These are phyloP conservation scores for Ranitomeya variabilis DNA, from an alignment of 2,113 vertebrate genomes.

Conservation along the genomic window DNA sequence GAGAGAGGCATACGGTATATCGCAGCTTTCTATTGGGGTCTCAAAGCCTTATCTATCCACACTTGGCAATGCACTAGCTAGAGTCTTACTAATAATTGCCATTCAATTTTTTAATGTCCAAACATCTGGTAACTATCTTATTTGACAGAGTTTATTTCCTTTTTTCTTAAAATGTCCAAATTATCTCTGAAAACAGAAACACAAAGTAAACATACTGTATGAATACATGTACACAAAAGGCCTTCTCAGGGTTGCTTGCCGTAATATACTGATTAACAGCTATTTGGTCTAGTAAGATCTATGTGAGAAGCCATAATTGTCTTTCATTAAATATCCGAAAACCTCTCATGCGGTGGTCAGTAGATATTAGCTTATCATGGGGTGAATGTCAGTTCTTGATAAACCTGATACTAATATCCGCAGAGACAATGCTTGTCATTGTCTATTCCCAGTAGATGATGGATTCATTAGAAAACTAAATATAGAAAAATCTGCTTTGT, in stretches of 20 bases:
- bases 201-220: neutral
- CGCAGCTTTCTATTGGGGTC: too few relatives aligned
- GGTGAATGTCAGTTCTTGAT: slow-evolving; percentile 20
- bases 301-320: neutral
- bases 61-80: neutral
- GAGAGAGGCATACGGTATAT: too few relatives aligned
- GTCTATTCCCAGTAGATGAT: neutral
- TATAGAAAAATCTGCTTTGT: neutral
- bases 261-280: neutral
- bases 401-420: slow-evolving; percentile 10
- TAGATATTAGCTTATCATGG: slow-evolving; percentile 11
- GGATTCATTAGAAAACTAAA: neutral
- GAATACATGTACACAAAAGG: neutral
- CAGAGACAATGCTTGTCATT: neutral
- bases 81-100: neutral
- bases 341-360: slow-evolving; percentile 17
- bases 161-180: neutral
- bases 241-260: neutral
- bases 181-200: slow-evolving; percentile 12
- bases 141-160: slow-evolving; percentile 19
- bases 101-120: neutral
- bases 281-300: neutral
- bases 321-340: slow-evolving; percentile 19
- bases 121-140: neutral
- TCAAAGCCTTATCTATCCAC: neutral